phyloP scores from a whole-genome alignment of 2,113 vertebrate genomes.

The Laterallus jamaicensis region DNA sequence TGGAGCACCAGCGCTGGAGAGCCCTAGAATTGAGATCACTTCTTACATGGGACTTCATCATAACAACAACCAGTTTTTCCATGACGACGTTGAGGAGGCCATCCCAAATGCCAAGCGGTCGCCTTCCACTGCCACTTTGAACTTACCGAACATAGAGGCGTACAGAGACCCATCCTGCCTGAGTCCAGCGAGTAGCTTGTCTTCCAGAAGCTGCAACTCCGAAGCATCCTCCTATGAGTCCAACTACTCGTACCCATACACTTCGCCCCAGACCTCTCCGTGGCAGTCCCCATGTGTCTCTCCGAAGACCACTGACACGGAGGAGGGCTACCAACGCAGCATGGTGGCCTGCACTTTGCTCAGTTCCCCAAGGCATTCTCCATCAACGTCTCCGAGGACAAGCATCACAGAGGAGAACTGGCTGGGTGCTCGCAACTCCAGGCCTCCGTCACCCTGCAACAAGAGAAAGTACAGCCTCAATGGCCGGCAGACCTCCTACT shows the following conservation, averaged over 20 bases:
- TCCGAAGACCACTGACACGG: conserved; percentile 83
- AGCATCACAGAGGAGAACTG: conserved; percentile 90
- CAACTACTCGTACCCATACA: conserved; percentile 91
- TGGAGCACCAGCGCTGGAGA: conserved; percentile 87
- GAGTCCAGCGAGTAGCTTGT: conserved; percentile 94
- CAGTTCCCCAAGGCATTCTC: conserved; percentile 87
- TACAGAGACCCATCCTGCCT: conserved; percentile 94
- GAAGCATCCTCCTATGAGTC: conserved; percentile 96
- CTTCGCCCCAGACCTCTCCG: conserved; percentile 92
- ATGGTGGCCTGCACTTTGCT: conserved; percentile 89
- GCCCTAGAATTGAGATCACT: conserved; percentile 96
- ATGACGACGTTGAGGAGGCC: conserved; percentile 85
- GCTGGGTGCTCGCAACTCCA: conserved; percentile 81
- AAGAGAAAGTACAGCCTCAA: conserved; percentile 93
- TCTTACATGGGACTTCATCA: conserved; percentile 85
- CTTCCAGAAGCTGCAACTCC: conserved; percentile 95
- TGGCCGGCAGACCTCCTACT: conserved; percentile 84
- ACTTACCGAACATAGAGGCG: conserved; percentile 87
- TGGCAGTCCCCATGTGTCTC: conserved; percentile 98
- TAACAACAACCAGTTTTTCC: conserved; percentile 82
- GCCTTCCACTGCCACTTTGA: conserved; percentile 89
- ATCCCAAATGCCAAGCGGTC: conserved; percentile 80
- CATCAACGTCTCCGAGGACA: conserved; percentile 86
- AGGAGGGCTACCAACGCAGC: conserved; percentile 80
- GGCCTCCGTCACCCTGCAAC: conserved; percentile 87